Conservation (phyloP, 1,140 invertebrate genomes). For the Platyura marginata region DNA sequence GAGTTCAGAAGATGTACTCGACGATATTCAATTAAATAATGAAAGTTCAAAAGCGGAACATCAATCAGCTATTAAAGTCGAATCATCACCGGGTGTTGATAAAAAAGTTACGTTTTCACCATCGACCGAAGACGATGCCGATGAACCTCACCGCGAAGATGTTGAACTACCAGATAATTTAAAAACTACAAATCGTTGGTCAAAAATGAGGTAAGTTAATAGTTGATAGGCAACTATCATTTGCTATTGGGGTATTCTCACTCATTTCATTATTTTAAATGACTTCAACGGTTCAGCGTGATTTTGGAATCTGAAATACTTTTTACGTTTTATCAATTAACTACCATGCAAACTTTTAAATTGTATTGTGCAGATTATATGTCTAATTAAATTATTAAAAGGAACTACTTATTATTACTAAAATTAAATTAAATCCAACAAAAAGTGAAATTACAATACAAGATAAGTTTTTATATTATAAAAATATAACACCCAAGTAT, state of each 20-base stretch:
- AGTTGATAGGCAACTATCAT: background rate
- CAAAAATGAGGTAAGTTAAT: slow-evolving; percentile 10
- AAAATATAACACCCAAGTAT: too few species aligned
- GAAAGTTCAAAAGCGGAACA: slow-evolving; percentile 3
- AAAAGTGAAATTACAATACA: too few species aligned
- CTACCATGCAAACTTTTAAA: too few species aligned
- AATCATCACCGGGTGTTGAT: slow-evolving; percentile 18
- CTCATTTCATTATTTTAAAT: background rate
- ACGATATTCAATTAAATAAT: background rate
- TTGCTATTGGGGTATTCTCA: background rate
- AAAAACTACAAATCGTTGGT: slow-evolving; percentile 6
- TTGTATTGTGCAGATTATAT: too few species aligned
- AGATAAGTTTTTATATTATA: too few species aligned
- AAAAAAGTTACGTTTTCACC: slow-evolving; percentile 24
- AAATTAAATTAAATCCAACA: too few species aligned
- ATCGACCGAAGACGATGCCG: slow-evolving; percentile 14
- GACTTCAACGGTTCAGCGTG: too few species aligned
- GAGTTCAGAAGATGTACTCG: slow-evolving; percentile 1
- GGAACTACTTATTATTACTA: too few species aligned
- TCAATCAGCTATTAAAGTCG: slow-evolving; percentile 15
- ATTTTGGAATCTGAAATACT: too few species aligned
- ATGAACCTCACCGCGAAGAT: slow-evolving; percentile 18
- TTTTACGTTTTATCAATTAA: too few species aligned
- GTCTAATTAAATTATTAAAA: too few species aligned
- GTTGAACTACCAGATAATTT: slow-evolving; percentile 16